Conservation (phyloP, 2,797 vertebrate species). For the Ataeniobius toweri region DNA sequence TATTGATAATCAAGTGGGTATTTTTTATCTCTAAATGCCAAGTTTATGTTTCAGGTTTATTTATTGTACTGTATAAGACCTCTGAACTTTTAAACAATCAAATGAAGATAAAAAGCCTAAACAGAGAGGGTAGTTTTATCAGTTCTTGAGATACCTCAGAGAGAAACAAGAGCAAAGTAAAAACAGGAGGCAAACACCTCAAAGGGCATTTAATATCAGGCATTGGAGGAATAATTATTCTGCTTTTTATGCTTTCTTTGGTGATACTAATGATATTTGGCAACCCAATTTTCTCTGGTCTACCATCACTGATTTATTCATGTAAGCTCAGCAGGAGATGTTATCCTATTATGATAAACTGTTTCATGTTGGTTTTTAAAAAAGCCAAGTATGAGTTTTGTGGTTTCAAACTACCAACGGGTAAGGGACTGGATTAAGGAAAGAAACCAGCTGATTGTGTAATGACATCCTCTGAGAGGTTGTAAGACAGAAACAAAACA, state of each 20-base stretch:
- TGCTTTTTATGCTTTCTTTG: background rate
- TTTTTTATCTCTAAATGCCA: constrained; percentile 39
- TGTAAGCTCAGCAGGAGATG: background rate
- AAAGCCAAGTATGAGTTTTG: background rate
- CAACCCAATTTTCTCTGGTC: constrained; percentile 8
- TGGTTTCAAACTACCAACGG: background rate
- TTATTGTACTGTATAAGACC: constrained; percentile 18
- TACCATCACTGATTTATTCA: constrained; percentile 8
- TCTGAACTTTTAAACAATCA: constrained; percentile 21
- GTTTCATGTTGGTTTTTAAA: background rate
- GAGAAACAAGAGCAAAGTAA: background rate
- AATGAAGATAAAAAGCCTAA: constrained; percentile 11
- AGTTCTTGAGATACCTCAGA: background rate
- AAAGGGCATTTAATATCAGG: background rate
- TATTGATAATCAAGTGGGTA: constrained; percentile 16
- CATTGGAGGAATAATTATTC: background rate
- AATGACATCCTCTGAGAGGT: background rate
- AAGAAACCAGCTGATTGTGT: background rate
- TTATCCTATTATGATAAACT: constrained; percentile 3
- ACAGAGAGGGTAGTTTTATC: background rate
- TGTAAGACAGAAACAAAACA: background rate
- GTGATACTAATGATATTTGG: constrained; percentile 15
- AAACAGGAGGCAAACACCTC: background rate
- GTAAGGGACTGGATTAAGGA: background rate
- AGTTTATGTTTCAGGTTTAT: constrained; percentile 45